Evolutionary conservation across 2,797 vertebrate species (phyloP).

Genomic region (Diglossa cyanea): DNA sequence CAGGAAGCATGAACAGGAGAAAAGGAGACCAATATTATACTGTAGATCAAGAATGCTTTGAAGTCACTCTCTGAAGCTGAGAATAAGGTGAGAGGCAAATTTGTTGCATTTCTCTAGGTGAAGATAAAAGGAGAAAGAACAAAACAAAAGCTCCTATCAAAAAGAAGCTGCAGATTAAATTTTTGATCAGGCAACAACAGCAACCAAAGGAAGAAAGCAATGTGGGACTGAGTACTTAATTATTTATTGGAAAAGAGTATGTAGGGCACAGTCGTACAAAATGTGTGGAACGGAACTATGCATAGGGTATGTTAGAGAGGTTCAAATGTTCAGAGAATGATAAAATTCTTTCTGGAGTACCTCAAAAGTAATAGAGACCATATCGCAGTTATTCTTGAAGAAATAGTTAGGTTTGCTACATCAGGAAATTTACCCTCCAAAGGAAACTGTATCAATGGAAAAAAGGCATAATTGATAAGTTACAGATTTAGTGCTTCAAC

Average conservation of each 20-base stretch:
- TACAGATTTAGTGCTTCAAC: background rate
- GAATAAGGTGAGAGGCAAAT: conserved; percentile 24
- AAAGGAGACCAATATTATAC: background rate
- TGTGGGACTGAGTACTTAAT: background rate
- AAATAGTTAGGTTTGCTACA: background rate
- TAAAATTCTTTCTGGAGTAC: background rate
- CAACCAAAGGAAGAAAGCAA: background rate
- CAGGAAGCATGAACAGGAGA: background rate
- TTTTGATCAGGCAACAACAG: conserved; percentile 12
- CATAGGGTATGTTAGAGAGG: background rate
- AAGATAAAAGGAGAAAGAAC: conserved; percentile 46
- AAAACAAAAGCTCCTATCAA: conserved; percentile 23
- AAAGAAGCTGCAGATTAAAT: background rate
- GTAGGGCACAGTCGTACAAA: background rate
- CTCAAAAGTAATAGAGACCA: background rate
- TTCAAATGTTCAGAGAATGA: background rate
- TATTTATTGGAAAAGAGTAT: conserved; percentile 4
- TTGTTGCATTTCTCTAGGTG: conserved; percentile 25
- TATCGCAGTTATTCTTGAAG: background rate
- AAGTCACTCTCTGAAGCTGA: conserved; percentile 23
- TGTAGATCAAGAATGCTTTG: conserved; percentile 38
- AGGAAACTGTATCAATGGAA: background rate
- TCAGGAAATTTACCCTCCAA: background rate
- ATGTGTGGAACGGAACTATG: background rate
- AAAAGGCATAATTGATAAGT: background rate